These are phyloP conservation scores for Peromyscus melanophrys DNA, from an alignment of 2,797 vertebrate species.

Conservation along the genomic window DNA sequence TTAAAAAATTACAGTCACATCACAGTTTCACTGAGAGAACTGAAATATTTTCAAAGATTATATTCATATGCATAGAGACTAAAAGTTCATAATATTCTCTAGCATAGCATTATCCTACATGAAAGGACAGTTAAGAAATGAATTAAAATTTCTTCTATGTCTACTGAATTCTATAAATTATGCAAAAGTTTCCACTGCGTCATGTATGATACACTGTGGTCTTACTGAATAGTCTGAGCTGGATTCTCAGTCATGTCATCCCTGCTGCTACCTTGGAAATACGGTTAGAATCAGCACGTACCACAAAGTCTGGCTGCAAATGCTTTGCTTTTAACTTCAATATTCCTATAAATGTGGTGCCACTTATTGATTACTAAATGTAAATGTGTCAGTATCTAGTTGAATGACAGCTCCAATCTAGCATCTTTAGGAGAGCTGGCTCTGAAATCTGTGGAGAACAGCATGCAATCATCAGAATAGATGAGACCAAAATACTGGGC, in stretches of 20 bases:
- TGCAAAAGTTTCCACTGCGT: not conserved
- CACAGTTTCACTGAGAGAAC: not conserved
- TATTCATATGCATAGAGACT: not conserved
- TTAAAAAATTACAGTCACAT: not conserved
- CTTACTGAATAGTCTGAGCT: not conserved
- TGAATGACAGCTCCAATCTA: not conserved
- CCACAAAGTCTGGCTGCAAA: not conserved
- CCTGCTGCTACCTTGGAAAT: not conserved
- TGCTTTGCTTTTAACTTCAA: conserved; percentile 2
- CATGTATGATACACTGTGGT: not conserved
- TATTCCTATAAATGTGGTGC: not conserved
- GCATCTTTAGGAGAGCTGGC: not conserved
- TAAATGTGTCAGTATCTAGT: not conserved
- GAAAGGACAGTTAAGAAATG: not conserved
- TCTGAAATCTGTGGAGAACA: not conserved
- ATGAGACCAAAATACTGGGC: not conserved
- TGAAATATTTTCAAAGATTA: not conserved
- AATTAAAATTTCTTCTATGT: not conserved
- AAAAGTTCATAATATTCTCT: not conserved
- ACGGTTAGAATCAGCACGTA: not conserved
- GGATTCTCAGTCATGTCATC: not conserved
- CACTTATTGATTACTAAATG: not conserved
- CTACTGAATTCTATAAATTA: not conserved
- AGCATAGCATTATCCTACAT: not conserved
- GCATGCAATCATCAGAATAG: not conserved